Base-by-base conservation (phyloP, 2,113 vertebrate species). In the Podarcis muralis region DNA sequence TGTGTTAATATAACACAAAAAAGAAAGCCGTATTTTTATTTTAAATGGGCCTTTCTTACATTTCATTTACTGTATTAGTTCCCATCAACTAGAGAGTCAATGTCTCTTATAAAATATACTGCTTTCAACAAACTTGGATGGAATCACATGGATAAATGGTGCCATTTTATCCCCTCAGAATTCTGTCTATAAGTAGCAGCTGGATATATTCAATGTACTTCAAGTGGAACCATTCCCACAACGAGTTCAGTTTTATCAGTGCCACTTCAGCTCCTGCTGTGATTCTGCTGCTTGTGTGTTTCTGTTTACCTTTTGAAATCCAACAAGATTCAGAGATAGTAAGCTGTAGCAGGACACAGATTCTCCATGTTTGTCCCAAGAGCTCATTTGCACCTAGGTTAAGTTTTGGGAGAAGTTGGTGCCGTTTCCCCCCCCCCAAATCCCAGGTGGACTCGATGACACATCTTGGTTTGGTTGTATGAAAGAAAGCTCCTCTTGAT, bases 161-260 rank as follows among this genome's bases (percentile, higher is more conserved):
- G 53, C 40, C 9, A 69, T 68, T 86, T 86, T 69, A 68, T 53
- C 66, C 62, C 37, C 11, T 68, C 75, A 86, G 62, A 62, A 82
- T 82, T 27, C 68, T 37, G 18, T 72, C n/a, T 84, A 23, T 83
- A 78, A 77, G 22, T 77, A 84, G 43, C 87, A 83, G 62, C 40
- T 53, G 62, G 37, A 32, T 77, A 22, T 77, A 77, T 83, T 68
- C 40, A 83, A 68, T 27, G 18, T 68, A 30, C 57, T 77, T 77
- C 81, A 30, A 68, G 68, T 83, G 59, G 72, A 88, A 76, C 59
- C 12, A 35, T 88, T 88, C 27, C 23, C 35, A 68, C 77, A 48
- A 83, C 66, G 71, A 88, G 40, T 68, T 74, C 87, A 83, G 66
- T 69, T 87, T 81, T 76, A 83, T 88, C 65, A 83, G n/a, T 5